These are phyloP conservation scores for Drosophila triauraria DNA, from an alignment of 1,140 invertebrate genomes.

Conservation along the genomic window DNA sequence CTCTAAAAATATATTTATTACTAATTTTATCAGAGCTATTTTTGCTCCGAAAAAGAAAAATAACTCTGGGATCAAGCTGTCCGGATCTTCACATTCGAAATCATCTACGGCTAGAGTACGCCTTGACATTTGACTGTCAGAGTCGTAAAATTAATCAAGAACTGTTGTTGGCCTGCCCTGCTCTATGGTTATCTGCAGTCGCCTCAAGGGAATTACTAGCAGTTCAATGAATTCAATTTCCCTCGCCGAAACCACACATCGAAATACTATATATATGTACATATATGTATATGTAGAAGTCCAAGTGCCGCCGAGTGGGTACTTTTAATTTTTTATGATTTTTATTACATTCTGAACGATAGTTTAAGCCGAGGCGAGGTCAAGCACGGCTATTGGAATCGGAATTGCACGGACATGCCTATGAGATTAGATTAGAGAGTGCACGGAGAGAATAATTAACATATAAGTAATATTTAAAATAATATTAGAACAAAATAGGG, in stretches of 20 bases:
- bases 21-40: neutral
- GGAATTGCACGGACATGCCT: conserved; percentile 18
- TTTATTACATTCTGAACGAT: conserved; percentile 60
- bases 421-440: conserved; percentile 58
- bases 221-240: conserved; percentile 51
- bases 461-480: too few relatives aligned
- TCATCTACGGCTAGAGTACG: neutral
- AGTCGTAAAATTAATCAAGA: conserved; percentile 64
- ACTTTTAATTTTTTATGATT: conserved; percentile 71
- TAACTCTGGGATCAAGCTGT: neutral
- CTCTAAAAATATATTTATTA: neutral
- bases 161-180: conserved; percentile 7
- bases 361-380: conserved; percentile 57
- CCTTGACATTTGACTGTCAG: conserved; percentile 58
- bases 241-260: conserved; percentile 28
- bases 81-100: conserved; percentile 1
- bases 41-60: neutral
- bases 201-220: conserved; percentile 10
- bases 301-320: conserved; percentile 20
- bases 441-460: neutral
- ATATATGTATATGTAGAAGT: neutral
- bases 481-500: too few relatives aligned
- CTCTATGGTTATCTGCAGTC: conserved; percentile 29
- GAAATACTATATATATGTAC: neutral
- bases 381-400: conserved; percentile 54